Percentiles rank a stretch among this genome's conserved stretches.
These are phyloP conservation scores for Octomys mimax DNA, from an alignment of 2,797 vertebrate genomes.

Conservation along the genomic window DNA sequence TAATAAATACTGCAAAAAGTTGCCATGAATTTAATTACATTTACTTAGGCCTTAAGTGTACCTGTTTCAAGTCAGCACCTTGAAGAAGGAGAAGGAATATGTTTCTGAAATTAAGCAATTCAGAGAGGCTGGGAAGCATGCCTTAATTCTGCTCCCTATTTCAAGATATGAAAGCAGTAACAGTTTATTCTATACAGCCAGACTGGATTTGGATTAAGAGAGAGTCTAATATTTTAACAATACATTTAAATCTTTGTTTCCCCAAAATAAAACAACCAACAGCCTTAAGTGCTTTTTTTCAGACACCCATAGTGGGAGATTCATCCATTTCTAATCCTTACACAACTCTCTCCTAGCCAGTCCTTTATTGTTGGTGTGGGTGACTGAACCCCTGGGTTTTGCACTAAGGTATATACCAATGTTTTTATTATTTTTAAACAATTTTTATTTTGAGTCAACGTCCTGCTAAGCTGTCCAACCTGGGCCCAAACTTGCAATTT, in stretches of 20 bases:
- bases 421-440: background rate
- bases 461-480: background rate
- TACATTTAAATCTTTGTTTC: constrained; percentile 36
- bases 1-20: background rate
- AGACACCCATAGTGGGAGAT: background rate
- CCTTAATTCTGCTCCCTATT: constrained; percentile 47
- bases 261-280: background rate
- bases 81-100: background rate
- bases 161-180: background rate
- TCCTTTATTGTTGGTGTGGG: background rate
- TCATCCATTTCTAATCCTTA: background rate
- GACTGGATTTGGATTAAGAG: constrained; percentile 24
- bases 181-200: background rate
- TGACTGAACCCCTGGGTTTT: background rate
- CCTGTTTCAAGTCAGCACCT: background rate
- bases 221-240: constrained; percentile 4
- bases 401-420: background rate
- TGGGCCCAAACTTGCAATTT: background rate
- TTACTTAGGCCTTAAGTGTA: constrained; percentile 34
- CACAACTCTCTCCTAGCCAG: background rate
- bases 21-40: background rate
- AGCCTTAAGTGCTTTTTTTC: background rate
- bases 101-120: constrained; percentile 49
- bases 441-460: background rate
- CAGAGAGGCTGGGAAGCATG: background rate